Base-by-base conservation (phyloP, 2,888 invertebrate species). In the Drosophila monieri region DNA sequence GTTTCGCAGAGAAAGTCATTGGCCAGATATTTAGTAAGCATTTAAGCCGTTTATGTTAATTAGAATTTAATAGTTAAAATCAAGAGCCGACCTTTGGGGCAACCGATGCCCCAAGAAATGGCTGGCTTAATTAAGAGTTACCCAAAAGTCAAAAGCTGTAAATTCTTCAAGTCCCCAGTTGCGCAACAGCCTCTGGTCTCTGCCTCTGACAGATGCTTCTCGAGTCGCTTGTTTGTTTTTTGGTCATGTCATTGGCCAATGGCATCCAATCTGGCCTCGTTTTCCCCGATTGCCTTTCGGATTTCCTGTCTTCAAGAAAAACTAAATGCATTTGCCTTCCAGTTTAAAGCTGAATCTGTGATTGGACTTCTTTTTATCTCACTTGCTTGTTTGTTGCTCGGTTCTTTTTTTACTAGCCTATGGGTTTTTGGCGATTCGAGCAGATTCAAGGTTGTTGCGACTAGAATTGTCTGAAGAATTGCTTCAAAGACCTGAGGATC, bases 1-100 rank as follows among this genome's bases (percentile, higher is more conserved):
- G 64, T 71, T 62, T 65, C 44, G 57, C 64, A 69, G 81, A 76
- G 81, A 81, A 81, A 81, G 81, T 85, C 84, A 85, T 83, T 85
- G 74, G 76, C 61, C 25, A 61, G 64, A 48, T 67, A 61, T 74
- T 84, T 68, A 66, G 53, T 65, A 56, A 70, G 58, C 79, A 62
- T 66, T 77, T 79, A 65, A 60, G 35, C 54, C 59, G 70, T 65
- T 65, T 76, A 81, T 80, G 84, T 69, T 81, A 85, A 81, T 83
- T 78, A 81, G 77, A 81, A 81, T 80, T 74, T 76, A 80, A 70
- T 76, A 58, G 67, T 62, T 70, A 43, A 56, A 64, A 66, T 47
- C 61, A 55, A 57, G 44, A 58, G 62, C 48, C 6, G 35, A 35
- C 32, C 41, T 12, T 49, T 37, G 43, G 6, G 23, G 18, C 12